Base-by-base conservation (phyloP, 1,140 invertebrate genomes). In the Medauroidea extradentata region DNA sequence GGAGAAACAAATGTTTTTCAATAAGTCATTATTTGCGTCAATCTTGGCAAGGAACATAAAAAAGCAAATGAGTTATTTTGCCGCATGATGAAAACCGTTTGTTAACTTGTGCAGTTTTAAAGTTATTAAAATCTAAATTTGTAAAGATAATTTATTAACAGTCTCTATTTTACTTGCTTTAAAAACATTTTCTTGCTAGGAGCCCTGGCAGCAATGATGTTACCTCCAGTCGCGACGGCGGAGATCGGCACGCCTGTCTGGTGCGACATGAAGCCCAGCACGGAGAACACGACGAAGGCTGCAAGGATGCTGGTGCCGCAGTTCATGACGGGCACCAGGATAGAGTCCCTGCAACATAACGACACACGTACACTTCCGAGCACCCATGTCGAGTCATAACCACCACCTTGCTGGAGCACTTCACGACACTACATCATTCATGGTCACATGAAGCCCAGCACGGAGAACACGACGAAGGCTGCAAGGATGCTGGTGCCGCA, bases 401-500 rank as follows among this genome's bases (percentile, higher is more conserved):
- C 39, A 41, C 39, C 39, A 41, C 11, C 39, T 11, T 41, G 39
- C 11, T n/a, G 11, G 39, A n/a, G 39, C 11, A 41, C 16, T 13
- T 11, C 39, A n/a, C n/a, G n/a, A n/a, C n/a, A n/a, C n/a, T n/a
- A n/a, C n/a, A n/a, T n/a, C n/a, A n/a, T n/a, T n/a, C n/a, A n/a
- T n/a, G n/a, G n/a, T n/a, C n/a, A 74, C 62, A 79, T 60, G 62
- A 75, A 76, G 2, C 76, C 76, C 44, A 77, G 68, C 16, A 78
- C 68, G 1, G 71, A 69, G 53, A 77, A 78, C 8, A 78, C 71
- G 11, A 78, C 72, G 53, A 76, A 72, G 8, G 75, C 77, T 39
- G 72, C 70, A 51, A 78, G 73, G 46, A 78, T 71, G 27, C 67
- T 68, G 25, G 73, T 75, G 8, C 68, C 56, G 7, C 67, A 59